Percentiles rank a stretch among this genome's conserved stretches.
Conservation (phyloP, 2,888 invertebrate genomes). For the Ptilodon capucinus region DNA sequence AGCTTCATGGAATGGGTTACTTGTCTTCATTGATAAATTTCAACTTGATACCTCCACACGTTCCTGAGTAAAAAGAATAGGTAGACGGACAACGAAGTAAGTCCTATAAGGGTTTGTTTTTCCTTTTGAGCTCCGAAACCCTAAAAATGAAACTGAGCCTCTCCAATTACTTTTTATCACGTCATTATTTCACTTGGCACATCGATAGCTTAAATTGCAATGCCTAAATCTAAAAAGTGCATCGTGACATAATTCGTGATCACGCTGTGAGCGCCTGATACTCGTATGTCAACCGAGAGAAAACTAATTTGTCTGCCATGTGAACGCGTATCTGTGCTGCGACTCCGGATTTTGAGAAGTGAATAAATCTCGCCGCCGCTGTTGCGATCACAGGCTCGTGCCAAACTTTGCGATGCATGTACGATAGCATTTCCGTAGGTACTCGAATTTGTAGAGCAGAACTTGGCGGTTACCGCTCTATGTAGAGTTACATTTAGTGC, state of each 20-base stretch:
- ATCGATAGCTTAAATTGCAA: conserved; percentile 41
- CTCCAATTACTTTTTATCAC: too few relatives aligned
- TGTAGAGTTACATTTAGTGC: too few relatives aligned
- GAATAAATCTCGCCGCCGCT: conserved; percentile 48
- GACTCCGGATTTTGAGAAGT: conserved; percentile 46
- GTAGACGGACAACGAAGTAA: too few relatives aligned
- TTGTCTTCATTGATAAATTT: too few relatives aligned
- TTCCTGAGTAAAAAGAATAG: too few relatives aligned
- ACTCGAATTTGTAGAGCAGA: too few relatives aligned
- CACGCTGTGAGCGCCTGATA: conserved; percentile 45
- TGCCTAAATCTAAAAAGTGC: conserved; percentile 39
- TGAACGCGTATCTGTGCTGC: conserved; percentile 49
- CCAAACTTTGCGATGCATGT: conserved; percentile 9
- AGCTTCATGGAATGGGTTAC: too few relatives aligned
- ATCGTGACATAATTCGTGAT: conserved; percentile 52
- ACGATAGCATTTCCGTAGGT: neutral
- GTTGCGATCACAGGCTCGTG: conserved; percentile 28
- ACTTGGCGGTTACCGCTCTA: too few relatives aligned
- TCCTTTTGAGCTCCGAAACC: too few relatives aligned
- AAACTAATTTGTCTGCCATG: conserved; percentile 71
- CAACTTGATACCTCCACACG: too few relatives aligned
- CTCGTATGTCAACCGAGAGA: conserved; percentile 63
- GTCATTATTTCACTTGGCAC: conserved; percentile 8
- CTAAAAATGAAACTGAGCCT: too few relatives aligned
- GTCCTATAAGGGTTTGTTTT: too few relatives aligned